Evolutionary conservation across 2,888 invertebrate genomes (phyloP), one percentile per base, ranked within the genome.

Genomic region (Argyresthia goedartella): DNA sequence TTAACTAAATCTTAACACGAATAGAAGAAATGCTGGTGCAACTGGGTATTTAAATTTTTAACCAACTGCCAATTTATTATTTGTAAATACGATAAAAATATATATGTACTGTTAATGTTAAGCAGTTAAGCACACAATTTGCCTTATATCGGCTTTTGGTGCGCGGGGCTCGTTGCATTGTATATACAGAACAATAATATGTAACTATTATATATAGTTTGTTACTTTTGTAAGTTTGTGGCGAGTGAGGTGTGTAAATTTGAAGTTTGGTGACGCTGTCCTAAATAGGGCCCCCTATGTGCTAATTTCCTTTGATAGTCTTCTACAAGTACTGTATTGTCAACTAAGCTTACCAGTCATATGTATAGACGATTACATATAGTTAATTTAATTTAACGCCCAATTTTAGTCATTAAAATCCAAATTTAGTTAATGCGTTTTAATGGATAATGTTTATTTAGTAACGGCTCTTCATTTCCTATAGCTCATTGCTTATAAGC

Each of bases 331-430:
- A 64, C 69, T 76, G 80, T 82, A 81, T 82, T 76, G 75, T 78
- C 79, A 71, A 75, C 76, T 85, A 82, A 85, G 81, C 81, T 81
- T 81, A 85, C 81, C 85, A 86, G 85, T 86, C 86, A 82, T 81
- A 76, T 85, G 79, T 81, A 82, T 84, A 85, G 80, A 76, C 71
- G 73, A 81, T 76, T 79, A 72, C 71, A 74, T 74, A 52, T 42
- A 75, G 76, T 76, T 76, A 77, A 50, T 76, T 76, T 76, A 77
- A 50, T 76, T 82, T 82, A 81, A 81, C 73, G 74, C 79, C 76
- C 51, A 76, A 78, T 80, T 79, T 79, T 85, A 86, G 85, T 86
- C 85, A 86, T 85, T 79, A 85, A 80, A 79, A 86, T 82, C 85
- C 85, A 85, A 86, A 86, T 85, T 85, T 86, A 85, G 85, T 81